Evolutionary conservation across 2,113 vertebrate genomes (phyloP).

Genomic region (Cyprinodon variegatus): DNA sequence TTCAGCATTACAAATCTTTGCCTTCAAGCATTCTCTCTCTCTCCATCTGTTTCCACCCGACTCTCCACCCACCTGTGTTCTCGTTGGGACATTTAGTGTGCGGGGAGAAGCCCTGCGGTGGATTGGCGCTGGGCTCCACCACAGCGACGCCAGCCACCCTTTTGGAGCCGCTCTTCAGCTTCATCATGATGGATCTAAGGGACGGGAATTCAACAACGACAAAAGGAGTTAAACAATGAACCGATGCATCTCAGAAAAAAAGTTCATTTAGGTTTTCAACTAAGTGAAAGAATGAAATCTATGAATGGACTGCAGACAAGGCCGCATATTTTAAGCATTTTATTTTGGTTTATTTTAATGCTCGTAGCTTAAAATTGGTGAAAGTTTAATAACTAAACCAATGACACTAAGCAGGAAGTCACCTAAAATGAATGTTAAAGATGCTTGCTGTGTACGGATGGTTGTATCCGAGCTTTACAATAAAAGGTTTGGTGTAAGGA

Average conservation of each 20-base stretch:
- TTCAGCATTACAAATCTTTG: background rate
- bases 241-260: background rate
- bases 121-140: conserved; percentile 74
- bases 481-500: too few relatives aligned
- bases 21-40: conserved; percentile 1
- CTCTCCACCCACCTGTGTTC: conserved; percentile 73
- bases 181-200: conserved; percentile 84
- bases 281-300: too few relatives aligned
- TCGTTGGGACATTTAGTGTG: conserved; percentile 90
- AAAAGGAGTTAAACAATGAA: background rate
- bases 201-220: conserved; percentile 3
- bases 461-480: too few relatives aligned
- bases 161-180: conserved; percentile 80
- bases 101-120: conserved; percentile 81
- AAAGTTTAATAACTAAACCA: too few relatives aligned
- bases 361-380: too few relatives aligned
- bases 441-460: too few relatives aligned
- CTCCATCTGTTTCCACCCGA: conserved; percentile 4
- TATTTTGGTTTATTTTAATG: too few relatives aligned
- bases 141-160: conserved; percentile 90
- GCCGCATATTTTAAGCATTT: too few relatives aligned
- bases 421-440: too few relatives aligned
- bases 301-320: too few relatives aligned
- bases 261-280: background rate
- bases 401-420: too few relatives aligned